A percentile compares a stretch with the other conserved stretches of the same genome.
phyloP scores from a whole-genome alignment of 1,140 invertebrate genomes.

The Drosophila biarmipes region DNA sequence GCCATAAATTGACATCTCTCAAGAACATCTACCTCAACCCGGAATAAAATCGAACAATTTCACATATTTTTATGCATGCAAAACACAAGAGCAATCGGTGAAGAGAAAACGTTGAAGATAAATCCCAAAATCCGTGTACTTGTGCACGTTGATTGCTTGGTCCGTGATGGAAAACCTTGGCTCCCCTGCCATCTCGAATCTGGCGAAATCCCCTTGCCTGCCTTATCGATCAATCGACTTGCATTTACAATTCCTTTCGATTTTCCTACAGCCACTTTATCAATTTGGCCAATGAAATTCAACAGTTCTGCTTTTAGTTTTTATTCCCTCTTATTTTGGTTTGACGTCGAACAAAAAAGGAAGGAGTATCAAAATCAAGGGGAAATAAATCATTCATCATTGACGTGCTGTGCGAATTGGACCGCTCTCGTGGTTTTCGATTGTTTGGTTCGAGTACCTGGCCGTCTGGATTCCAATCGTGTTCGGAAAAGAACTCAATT shows the following conservation, averaged over 20 bases:
- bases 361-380: constrained; percentile 12
- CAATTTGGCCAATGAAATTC: constrained; percentile 61
- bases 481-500: constrained; percentile 7
- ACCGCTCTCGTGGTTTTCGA: constrained; percentile 18
- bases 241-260: constrained; percentile 47
- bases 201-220: constrained; percentile 4
- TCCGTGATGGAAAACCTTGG: constrained; percentile 7
- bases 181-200: constrained; percentile 3
- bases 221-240: constrained; percentile 44
- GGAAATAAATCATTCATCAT: constrained; percentile 54
- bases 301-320: constrained; percentile 48
- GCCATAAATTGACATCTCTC: neutral
- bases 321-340: constrained; percentile 21
- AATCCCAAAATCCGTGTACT: constrained; percentile 45
- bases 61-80: constrained; percentile 44
- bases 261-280: constrained; percentile 54
- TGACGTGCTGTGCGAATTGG: constrained; percentile 2
- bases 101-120: constrained; percentile 16
- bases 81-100: constrained; percentile 12
- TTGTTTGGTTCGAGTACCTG: constrained; percentile 30
- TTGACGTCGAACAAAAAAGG: constrained; percentile 12
- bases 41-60: neutral
- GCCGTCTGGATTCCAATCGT: constrained; percentile 11
- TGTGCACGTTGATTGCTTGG: constrained; percentile 33
- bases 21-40: neutral